Percentiles rank a stretch among this genome's conserved stretches.
These are phyloP conservation scores for Psix sp. DNA, from an alignment of 1,140 invertebrate genomes.

Conservation along the genomic window DNA sequence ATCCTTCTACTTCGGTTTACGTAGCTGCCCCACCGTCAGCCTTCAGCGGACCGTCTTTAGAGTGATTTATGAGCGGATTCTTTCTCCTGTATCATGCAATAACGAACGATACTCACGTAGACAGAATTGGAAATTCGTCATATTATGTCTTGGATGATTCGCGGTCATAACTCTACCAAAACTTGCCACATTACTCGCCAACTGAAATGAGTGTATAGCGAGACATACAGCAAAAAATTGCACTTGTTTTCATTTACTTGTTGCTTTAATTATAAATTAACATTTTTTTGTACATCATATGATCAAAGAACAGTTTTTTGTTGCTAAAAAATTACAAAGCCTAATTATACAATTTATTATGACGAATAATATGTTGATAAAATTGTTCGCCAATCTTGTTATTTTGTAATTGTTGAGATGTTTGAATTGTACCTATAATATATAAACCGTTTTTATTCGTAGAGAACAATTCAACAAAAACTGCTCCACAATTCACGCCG, in stretches of 20 bases:
- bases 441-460: slow-evolving; percentile 6
- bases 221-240: slow-evolving; percentile 21
- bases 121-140: slow-evolving; percentile 50
- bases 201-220: slow-evolving; percentile 22
- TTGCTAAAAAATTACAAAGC: not conserved
- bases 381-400: not conserved
- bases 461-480: slow-evolving; percentile 2
- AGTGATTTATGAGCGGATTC: slow-evolving; percentile 56
- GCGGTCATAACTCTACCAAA: slow-evolving; percentile 4
- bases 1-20: slow-evolving; percentile 14
- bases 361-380: not conserved
- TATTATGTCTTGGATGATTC: slow-evolving; percentile 30
- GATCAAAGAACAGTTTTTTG: slow-evolving; percentile 13
- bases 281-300: not conserved
- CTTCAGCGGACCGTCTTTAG: slow-evolving; percentile 44
- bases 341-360: slow-evolving; percentile 13
- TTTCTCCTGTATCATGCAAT: slow-evolving; percentile 58
- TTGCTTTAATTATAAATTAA: not conserved
- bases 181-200: slow-evolving; percentile 19
- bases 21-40: slow-evolving; percentile 13
- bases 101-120: slow-evolving; percentile 48
- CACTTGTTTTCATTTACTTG: slow-evolving; percentile 4
- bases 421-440: slow-evolving; percentile 18
- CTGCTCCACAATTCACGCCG: not conserved
- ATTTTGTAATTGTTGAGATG: slow-evolving; percentile 5